Base-by-base conservation (phyloP, 2,113 vertebrate species). In the Crotalus viridis region DNA sequence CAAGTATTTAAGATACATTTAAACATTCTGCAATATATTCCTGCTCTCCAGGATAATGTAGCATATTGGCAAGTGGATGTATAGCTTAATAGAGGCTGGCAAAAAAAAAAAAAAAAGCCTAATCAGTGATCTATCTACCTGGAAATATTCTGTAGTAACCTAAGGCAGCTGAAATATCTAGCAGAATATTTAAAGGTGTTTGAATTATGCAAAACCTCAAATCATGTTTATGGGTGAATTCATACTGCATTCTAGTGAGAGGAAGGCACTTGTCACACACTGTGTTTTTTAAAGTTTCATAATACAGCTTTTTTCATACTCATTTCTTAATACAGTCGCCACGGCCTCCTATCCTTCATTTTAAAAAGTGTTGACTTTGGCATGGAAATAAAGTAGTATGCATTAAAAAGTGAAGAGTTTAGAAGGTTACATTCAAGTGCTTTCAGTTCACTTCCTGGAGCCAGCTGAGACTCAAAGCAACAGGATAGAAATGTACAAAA, bases 401-500 rank as follows among this genome's bases (percentile, higher is more conserved):
- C 48, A 88, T 92, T 69, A 59, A 64, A 88, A 91, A 88, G 5
- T 26, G 10, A 88, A 69, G 48, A 61, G 28, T 88, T 88, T 61
- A 69, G 48, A 43, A 88, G 43, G 59, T 54, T 88, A 69, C 43
- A 88, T 52, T 88, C 33, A 74, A 88, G 22, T 26, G 39, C 26
- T 92, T 88, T 54, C 33, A 56, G 7, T 56, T 91, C 90, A 91
- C 52, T 88, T 93, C 86, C 86, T 91, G 51, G 51, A 57, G 85
- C 57, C 61, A 88, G 85, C 61, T 93, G 59, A 74, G 51, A 43
- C 89, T 46, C 33, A n/a, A 26, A 24, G 33, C 24, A 39, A 21
- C 26, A 33, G 59, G 51, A 48, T 28, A 69, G 61, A 88, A 51
- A 56, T 43, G 21, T 43, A 92, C 61, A 92, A 92, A 51, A 92